Conservation (phyloP, 2,113 vertebrate species). For the Ifrita kowaldi region DNA sequence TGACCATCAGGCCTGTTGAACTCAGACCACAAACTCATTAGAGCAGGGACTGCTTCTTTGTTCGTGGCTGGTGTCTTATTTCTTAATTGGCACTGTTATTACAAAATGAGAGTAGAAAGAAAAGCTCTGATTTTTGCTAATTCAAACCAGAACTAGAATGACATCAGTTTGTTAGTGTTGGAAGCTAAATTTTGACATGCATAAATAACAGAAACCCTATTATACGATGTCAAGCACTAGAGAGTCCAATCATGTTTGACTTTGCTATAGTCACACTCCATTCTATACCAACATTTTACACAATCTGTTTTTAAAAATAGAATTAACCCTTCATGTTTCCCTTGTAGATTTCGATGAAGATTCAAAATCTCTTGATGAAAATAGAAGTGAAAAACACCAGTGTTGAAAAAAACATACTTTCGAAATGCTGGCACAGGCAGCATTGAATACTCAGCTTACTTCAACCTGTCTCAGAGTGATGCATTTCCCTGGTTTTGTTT, state of each 20-base stretch:
- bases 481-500: slow-evolving; percentile 7
- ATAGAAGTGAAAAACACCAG: neutral
- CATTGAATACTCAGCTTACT: neutral
- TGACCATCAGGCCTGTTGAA: neutral
- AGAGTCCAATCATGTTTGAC: neutral
- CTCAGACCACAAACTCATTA: neutral
- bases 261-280: neutral
- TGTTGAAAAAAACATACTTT: neutral
- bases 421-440: neutral
- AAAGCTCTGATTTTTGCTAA: neutral
- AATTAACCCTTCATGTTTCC: neutral
- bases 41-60: neutral
- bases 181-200: neutral
- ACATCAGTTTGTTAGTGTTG: neutral
- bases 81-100: neutral
- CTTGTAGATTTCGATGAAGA: neutral
- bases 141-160: neutral
- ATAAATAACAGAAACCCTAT: neutral
- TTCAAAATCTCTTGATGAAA: neutral
- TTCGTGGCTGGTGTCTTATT: neutral
- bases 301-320: neutral
- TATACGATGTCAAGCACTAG: neutral
- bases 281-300: neutral
- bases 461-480: neutral
- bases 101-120: neutral